Base-by-base conservation (phyloP, 2,888 invertebrate species). In the Eugnorisma glareosa region DNA sequence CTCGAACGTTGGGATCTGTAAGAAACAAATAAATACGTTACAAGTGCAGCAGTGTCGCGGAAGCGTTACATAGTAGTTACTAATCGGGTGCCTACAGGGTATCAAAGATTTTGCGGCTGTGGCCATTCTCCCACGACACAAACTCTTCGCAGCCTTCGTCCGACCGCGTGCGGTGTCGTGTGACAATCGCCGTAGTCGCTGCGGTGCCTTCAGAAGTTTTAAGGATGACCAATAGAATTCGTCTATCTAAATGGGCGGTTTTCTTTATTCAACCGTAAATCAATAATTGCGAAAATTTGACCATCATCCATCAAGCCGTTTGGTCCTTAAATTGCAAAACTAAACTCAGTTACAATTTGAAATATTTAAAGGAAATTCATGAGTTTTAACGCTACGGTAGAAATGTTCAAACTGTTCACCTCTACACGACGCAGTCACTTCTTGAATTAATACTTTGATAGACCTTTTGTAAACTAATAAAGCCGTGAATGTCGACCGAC, bases 1-100 rank as follows among this genome's bases (percentile, higher is more conserved):
- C 18, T 94, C 94, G 69, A 95, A 96, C 7, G 93, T 84, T 10
- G 96, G 96, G 80, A 96, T 95, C 96, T 96, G 81, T 15, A 90
- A 89, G 0, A 73, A 90, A 89, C 0, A 74, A 67, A 28, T 15
- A 13, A 35, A 51, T 10, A 63, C 6, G 13, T 69, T 31, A 37
- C 5, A 31, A 37, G 24, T 45, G 13, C 7, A 24, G 10, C 13
- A 45, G 7, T 28, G 7, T 24, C 3, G 15, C 57, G 21, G 3
- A 28, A 59, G 3, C 31, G 59, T 31, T 18, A 18, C 28, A 31
- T 28, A 15, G 59, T 31, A 59, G 18, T 18, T 15, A 28, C 59
- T 28, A 31, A 3, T 59, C 18, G 31, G 8, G 31, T 59, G 18
- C 28, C 13, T 31, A 3, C 15, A 31, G 18, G 31, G 18, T 59